Evolutionary conservation across 2,797 vertebrate genomes (phyloP).

Genomic region (Okamejei kenojei): DNA sequence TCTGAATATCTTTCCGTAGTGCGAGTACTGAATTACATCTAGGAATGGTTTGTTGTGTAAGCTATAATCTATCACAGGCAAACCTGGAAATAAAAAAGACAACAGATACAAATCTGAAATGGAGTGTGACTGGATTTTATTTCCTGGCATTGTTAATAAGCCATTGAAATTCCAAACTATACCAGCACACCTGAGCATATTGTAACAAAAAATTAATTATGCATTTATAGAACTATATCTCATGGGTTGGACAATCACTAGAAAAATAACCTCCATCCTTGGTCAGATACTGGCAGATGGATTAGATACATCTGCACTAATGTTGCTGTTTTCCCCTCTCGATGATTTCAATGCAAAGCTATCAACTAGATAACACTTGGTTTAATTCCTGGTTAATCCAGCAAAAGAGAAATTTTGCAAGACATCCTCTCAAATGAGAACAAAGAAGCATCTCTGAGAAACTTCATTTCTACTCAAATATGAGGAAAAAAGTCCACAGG

Average conservation of each 20-base stretch:
- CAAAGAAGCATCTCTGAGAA: not conserved
- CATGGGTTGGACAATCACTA: not conserved
- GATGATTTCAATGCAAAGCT: not conserved
- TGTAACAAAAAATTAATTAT: not conserved
- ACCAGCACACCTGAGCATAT: not conserved
- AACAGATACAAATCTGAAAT: slow-evolving; percentile 24
- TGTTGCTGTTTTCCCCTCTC: not conserved
- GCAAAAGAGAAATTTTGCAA: no score
- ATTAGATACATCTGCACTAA: not conserved
- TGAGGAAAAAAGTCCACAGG: not conserved
- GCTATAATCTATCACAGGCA: slow-evolving; percentile 10
- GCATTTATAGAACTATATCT: not conserved
- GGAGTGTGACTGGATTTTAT: slow-evolving; percentile 10
- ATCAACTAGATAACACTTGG: not conserved
- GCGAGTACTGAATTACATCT: not conserved
- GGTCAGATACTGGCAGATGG: not conserved
- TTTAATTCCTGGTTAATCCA: not conserved
- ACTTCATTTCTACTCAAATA: not conserved
- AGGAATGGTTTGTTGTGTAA: not conserved
- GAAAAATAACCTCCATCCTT: not conserved
- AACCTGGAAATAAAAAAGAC: not conserved
- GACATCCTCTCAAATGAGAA: not conserved
- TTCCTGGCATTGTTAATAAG: slow-evolving; percentile 12
- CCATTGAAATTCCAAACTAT: not conserved
- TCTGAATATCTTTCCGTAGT: not conserved